Evolutionary conservation across 2,797 vertebrate genomes (phyloP).

Genomic region (Brachyalestes nurse): DNA sequence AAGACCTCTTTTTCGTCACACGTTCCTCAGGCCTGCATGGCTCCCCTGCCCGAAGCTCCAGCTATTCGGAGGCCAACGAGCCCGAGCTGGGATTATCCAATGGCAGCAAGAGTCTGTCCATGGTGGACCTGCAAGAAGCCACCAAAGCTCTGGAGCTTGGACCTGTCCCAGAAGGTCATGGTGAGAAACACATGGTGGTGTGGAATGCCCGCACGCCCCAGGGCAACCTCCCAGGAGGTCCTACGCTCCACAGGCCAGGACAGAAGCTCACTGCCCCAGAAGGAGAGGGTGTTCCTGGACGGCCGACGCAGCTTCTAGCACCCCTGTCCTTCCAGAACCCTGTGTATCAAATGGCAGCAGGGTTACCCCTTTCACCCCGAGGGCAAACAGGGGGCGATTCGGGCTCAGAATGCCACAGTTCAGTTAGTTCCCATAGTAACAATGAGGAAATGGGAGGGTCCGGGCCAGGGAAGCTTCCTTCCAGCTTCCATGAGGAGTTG

Average conservation of each 20-base stretch:
- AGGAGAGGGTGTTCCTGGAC: conserved; percentile 81
- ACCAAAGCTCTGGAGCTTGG: conserved; percentile 85
- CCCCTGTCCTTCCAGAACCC: conserved; percentile 99
- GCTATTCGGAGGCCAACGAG: conserved; percentile 98
- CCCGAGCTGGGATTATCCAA: conserved; percentile 93
- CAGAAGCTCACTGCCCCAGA: conserved; percentile 79
- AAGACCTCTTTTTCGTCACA: conserved; percentile 99
- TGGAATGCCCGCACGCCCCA: conserved; percentile 87
- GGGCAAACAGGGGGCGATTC: conserved; percentile 86
- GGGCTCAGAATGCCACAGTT: conserved; percentile 96
- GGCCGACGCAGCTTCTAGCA: conserved; percentile 89
- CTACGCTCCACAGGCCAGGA: conserved; percentile 84
- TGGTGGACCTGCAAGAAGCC: conserved; percentile 97
- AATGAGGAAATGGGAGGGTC: conserved; percentile 86
- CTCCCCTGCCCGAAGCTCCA: conserved; percentile 96
- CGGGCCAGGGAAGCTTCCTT: conserved; percentile 72
- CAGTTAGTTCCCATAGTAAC: conserved; percentile 97
- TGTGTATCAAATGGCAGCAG: conserved; percentile 98
- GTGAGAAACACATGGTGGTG: conserved; percentile 80
- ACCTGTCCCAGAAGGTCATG: conserved; percentile 74
- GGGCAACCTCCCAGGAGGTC: conserved; percentile 75
- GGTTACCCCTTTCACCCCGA: conserved; percentile 90
- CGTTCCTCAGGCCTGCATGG: conserved; percentile 94
- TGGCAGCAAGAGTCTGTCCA: conserved; percentile 96
- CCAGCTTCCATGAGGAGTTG: conserved; percentile 86